Conservation (phyloP, 1,140 invertebrate genomes). For the Maniola jurtina region DNA sequence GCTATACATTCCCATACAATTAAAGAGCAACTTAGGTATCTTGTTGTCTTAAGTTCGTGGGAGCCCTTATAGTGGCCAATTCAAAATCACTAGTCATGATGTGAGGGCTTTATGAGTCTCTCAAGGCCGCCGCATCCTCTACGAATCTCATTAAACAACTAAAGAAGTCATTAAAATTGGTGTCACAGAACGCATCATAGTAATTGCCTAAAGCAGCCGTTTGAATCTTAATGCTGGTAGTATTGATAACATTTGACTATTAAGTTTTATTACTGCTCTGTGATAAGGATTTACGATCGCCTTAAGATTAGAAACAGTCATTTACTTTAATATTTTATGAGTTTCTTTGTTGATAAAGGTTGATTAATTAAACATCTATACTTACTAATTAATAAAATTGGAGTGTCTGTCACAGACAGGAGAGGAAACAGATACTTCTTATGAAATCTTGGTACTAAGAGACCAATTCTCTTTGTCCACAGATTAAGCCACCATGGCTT, state of each 20-base stretch:
- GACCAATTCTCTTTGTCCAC: constrained; percentile 14
- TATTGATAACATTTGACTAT: neutral
- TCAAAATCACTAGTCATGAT: constrained; percentile 22
- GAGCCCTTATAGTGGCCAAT: constrained; percentile 9
- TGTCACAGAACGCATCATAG: constrained; percentile 16
- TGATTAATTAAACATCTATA: neutral
- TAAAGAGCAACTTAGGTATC: too few species aligned
- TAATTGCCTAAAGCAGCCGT: constrained; percentile 17
- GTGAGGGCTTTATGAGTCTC: neutral
- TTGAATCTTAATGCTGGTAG: constrained; percentile 11
- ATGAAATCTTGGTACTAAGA: neutral
- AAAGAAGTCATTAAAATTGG: constrained; percentile 17
- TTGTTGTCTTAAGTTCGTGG: neutral
- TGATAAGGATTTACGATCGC: neutral
- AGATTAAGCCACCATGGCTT: constrained; percentile 77
- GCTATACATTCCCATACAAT: too few species aligned
- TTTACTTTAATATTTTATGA: neutral
- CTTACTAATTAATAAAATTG: too few species aligned
- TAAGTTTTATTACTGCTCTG: neutral
- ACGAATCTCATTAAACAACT: constrained; percentile 10
- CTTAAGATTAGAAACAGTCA: neutral
- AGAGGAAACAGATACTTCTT: too few species aligned
- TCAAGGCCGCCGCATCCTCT: constrained; percentile 9
- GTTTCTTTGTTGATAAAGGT: neutral
- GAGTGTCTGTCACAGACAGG: too few species aligned